Evolutionary conservation across 2,797 vertebrate species (phyloP), one percentile per base, ranked within the genome.

Genomic region (Masticophis lateralis): DNA sequence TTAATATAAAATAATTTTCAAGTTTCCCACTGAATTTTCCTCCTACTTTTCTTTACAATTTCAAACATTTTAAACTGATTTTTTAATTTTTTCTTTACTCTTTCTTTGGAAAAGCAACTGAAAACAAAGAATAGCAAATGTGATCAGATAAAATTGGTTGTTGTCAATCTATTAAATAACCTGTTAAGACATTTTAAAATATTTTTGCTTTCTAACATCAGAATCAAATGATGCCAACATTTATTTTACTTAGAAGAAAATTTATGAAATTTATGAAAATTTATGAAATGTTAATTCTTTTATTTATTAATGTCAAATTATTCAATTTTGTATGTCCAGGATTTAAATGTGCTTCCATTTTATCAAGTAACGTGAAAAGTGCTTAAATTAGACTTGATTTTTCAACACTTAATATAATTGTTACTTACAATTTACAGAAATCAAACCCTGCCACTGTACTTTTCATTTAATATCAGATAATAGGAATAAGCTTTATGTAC

Each of bases 311-410:
- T 25, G 57, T 56, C 2, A 83, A 91, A 56, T 87, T 92, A 37
- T 87, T 93, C 59, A 60, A 47, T 74, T 28, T 95, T 91, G 2
- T 53, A 94, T 66, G 94, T 88, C 9, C n/a, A 27, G 93, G 87
- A 37, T 95, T 95, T 94, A 53, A 95, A 86, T 95, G 10, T 94
- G 92, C 59, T 87, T 86, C 94, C 96, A 95, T 95, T 96, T 94
- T 93, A 95, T 93, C 93, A 96, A 79, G 89, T 89, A 86, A 18
- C 5, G 60, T 4, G 66, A 94, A 91, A 95, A 94, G 55, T 47
- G 37, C 94, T 94, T 94, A 93, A 88, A 94, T 97, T 95, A 96
- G 95, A 95, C 94, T 94, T 96, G 95, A 94, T 96, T 95, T 95
- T 95, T 93, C 93, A 95, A 7, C 3, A 91, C 87, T 95, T 94